phyloP scores from a whole-genome alignment of 2,113 vertebrate genomes.

The Coracopsis vasa region DNA sequence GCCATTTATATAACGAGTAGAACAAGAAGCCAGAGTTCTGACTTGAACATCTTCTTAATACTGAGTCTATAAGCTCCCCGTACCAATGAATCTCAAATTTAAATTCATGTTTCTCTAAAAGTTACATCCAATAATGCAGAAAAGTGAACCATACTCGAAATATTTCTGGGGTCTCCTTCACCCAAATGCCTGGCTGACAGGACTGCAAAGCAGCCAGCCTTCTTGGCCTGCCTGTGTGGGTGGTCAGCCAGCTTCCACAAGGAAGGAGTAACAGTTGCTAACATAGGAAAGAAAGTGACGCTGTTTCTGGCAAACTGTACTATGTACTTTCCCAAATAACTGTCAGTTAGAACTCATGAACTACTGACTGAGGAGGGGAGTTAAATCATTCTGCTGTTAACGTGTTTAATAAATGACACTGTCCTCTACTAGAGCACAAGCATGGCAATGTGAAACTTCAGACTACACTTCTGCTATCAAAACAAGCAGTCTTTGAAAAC shows the following conservation, averaged over 20 bases:
- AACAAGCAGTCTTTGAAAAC: neutral
- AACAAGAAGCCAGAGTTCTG: neutral
- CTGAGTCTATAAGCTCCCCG: neutral
- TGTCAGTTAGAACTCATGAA: neutral
- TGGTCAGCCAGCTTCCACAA: neutral
- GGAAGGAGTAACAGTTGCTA: neutral
- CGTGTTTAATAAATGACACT: neutral
- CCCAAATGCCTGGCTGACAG: neutral
- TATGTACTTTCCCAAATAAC: neutral
- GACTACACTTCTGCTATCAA: neutral
- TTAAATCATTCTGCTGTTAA: neutral
- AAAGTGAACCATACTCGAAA: neutral
- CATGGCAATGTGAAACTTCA: neutral
- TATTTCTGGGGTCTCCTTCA: neutral
- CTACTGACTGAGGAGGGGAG: neutral
- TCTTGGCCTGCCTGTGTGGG: neutral
- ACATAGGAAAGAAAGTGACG: neutral
- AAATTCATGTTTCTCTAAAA: neutral
- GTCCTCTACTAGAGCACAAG: neutral
- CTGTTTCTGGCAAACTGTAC: neutral
- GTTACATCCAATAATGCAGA: neutral
- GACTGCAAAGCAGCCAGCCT: neutral
- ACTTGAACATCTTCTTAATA: neutral
- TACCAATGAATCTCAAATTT: neutral
- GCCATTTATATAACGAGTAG: neutral